Conservation (phyloP, 2,797 vertebrate genomes). For the Arctocebus calabarensis region DNA sequence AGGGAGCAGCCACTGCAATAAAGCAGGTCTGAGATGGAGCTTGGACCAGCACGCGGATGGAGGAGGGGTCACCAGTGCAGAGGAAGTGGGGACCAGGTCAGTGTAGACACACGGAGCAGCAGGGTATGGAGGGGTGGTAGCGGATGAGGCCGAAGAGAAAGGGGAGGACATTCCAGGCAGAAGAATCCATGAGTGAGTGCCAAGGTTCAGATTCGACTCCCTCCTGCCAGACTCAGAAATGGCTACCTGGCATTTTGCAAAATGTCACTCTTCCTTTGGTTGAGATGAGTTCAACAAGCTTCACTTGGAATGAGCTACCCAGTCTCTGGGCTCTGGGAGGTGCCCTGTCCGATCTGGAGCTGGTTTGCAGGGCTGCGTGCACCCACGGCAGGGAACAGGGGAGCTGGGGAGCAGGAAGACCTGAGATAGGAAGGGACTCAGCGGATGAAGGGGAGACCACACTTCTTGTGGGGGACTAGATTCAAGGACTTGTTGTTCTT, state of each 20-base stretch:
- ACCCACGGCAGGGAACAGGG: fast-evolving
- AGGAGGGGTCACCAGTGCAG: not conserved
- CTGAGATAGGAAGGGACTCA: not conserved
- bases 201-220: not conserved
- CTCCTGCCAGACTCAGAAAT: not conserved
- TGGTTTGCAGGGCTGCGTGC: too few species aligned
- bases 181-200: not conserved
- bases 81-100: not conserved
- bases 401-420: not conserved
- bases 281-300: not conserved
- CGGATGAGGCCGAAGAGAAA: not conserved
- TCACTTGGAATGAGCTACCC: not conserved
- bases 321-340: not conserved
- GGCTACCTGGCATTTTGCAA: not conserved
- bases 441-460: not conserved
- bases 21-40: not conserved
- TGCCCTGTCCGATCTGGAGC: not conserved
- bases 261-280: not conserved
- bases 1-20: not conserved
- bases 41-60: not conserved
- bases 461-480: not conserved
- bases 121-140: not conserved
- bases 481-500: conserved; percentile 42
- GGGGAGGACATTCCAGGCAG: not conserved
- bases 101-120: not conserved